phyloP scores from a whole-genome alignment of 64 coral and sea anemone species.

The Montipora capricornis region DNA sequence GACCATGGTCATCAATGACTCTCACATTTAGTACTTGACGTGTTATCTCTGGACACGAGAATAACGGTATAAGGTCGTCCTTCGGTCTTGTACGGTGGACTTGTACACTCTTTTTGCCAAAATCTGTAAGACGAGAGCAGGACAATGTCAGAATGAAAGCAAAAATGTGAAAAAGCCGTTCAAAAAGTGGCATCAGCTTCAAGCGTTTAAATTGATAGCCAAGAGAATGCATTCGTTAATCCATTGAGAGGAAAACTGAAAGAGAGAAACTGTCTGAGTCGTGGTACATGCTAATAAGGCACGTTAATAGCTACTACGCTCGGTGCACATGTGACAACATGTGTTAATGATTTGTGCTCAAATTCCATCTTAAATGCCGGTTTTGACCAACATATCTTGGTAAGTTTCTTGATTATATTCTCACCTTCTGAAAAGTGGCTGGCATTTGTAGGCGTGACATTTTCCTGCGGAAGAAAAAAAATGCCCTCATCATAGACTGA shows the following conservation, averaged over 20 bases:
- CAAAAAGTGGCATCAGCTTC: neutral
- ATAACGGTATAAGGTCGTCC: neutral
- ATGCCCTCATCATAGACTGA: too few species aligned
- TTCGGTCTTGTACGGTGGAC: neutral
- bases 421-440: too few species aligned
- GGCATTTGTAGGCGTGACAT: too few species aligned
- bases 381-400: too few species aligned
- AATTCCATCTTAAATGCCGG: too few species aligned
- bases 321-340: neutral
- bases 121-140: neutral
- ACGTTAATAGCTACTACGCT: neutral
- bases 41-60: neutral
- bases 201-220: neutral
- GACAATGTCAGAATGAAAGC: neutral
- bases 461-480: too few species aligned
- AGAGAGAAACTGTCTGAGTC: neutral
- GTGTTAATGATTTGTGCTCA: neutral
- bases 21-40: conserved; percentile 6
- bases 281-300: neutral
- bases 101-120: neutral
- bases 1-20: neutral
- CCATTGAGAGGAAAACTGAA: neutral
- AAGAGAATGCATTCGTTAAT: neutral
- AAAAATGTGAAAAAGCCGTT: neutral
- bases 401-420: too few species aligned